Percentiles rank a stretch among this genome's conserved stretches.
Evolutionary conservation across 2,888 invertebrate genomes (phyloP).

Genomic region (Dasypolia templi): DNA sequence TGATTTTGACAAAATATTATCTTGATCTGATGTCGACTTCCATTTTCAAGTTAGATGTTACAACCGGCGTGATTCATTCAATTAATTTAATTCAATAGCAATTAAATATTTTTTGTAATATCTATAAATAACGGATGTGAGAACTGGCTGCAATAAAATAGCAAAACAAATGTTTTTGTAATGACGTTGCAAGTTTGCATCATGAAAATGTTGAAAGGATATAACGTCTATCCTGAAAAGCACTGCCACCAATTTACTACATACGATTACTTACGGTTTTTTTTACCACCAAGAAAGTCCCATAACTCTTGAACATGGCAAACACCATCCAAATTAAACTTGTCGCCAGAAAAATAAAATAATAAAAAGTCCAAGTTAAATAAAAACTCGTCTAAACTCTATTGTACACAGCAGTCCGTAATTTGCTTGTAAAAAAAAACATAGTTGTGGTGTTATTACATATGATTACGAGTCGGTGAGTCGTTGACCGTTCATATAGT

Average conservation of each 20-base stretch:
- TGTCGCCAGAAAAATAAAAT: not conserved
- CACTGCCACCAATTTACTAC: not conserved
- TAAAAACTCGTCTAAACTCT: constrained; percentile 41
- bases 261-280: too few species aligned
- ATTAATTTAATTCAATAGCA: constrained; percentile 40
- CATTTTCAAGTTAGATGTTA: constrained; percentile 42
- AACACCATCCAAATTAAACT: not conserved
- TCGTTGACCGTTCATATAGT: constrained; percentile 76
- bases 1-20: constrained; percentile 51
- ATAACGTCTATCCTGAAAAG: not conserved
- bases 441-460: constrained; percentile 70
- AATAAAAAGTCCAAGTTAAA: not conserved
- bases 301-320: not conserved
- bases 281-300: not conserved
- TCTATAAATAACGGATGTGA: constrained; percentile 44
- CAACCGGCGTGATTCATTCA: constrained; percentile 59
- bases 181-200: not conserved
- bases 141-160: constrained; percentile 34
- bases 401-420: constrained; percentile 64
- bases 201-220: not conserved
- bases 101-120: constrained; percentile 41
- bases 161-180: constrained; percentile 24
- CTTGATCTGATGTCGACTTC: constrained; percentile 53
- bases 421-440: constrained; percentile 70
- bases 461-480: constrained; percentile 79